Conservation (phyloP, 2,797 vertebrate species). For the Gadopsis bispinosus region DNA sequence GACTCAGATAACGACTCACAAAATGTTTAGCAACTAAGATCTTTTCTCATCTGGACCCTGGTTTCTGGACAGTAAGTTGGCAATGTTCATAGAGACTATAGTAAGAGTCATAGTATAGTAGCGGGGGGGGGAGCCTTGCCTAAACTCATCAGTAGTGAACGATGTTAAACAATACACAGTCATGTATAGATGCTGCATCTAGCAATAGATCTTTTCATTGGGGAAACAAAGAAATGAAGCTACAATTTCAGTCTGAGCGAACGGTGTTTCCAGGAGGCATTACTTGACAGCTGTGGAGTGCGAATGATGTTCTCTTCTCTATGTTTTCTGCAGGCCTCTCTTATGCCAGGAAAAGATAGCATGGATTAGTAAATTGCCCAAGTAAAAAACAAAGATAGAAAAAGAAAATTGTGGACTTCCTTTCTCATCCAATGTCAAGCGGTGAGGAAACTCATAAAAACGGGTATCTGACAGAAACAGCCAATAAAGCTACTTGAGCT, state of each 20-base stretch:
- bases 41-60: not conserved
- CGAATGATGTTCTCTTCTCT: slow-evolving; percentile 32
- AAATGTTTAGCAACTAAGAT: not conserved
- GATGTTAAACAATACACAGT: not conserved
- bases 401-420: slow-evolving; percentile 43
- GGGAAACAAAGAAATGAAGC: slow-evolving; percentile 10
- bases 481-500: slow-evolving; percentile 79
- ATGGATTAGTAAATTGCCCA: slow-evolving; percentile 25
- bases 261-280: slow-evolving; percentile 13
- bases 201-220: not conserved
- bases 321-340: slow-evolving; percentile 28
- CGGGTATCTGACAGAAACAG: slow-evolving; percentile 66
- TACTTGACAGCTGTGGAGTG: slow-evolving; percentile 44
- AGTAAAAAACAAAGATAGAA: slow-evolving; percentile 15
- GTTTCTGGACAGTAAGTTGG: too few species aligned
- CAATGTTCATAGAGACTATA: not conserved
- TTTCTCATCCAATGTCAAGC: slow-evolving; percentile 67
- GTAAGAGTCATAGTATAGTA: not conserved
- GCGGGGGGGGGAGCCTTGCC: too few species aligned
- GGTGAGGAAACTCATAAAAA: slow-evolving; percentile 67
- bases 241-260: slow-evolving; percentile 1
- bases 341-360: slow-evolving; percentile 35
- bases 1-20: not conserved
- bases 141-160: not conserved
- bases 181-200: not conserved